Evolutionary conservation across 2,113 vertebrate species (phyloP).

Genomic region (Bolborhynchus lineola): DNA sequence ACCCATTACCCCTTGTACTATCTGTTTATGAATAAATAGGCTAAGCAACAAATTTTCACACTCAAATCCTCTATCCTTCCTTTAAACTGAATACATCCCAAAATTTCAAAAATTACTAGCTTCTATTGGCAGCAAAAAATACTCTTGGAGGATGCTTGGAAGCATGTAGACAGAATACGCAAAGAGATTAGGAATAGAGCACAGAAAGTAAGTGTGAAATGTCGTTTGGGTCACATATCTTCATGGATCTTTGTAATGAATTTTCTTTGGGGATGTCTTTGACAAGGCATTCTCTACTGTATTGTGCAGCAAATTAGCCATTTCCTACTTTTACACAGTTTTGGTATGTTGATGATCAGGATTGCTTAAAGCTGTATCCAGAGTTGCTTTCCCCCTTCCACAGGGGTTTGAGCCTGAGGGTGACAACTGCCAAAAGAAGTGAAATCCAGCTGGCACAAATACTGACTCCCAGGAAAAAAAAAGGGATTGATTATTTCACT

Average conservation of each 20-base stretch:
- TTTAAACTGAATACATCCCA: not conserved
- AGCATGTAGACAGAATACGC: not conserved
- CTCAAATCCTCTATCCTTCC: not conserved
- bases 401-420: not conserved
- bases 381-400: not conserved
- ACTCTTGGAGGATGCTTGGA: not conserved
- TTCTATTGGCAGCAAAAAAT: not conserved
- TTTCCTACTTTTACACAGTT: not conserved
- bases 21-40: not conserved
- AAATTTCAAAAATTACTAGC: not conserved
- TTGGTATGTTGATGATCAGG: not conserved
- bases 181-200: not conserved
- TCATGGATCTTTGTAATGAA: not conserved
- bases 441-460: not conserved
- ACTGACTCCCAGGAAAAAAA: not conserved
- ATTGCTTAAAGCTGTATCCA: not conserved
- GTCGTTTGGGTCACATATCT: not conserved
- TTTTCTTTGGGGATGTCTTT: not conserved
- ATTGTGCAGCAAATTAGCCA: not conserved
- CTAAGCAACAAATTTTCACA: not conserved
- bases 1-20: too few relatives aligned
- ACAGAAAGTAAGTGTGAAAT: not conserved
- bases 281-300: not conserved
- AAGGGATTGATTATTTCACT: not conserved
- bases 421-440: not conserved